Base-by-base conservation (phyloP, 2,888 invertebrate genomes). In the Dryococelus australis region DNA sequence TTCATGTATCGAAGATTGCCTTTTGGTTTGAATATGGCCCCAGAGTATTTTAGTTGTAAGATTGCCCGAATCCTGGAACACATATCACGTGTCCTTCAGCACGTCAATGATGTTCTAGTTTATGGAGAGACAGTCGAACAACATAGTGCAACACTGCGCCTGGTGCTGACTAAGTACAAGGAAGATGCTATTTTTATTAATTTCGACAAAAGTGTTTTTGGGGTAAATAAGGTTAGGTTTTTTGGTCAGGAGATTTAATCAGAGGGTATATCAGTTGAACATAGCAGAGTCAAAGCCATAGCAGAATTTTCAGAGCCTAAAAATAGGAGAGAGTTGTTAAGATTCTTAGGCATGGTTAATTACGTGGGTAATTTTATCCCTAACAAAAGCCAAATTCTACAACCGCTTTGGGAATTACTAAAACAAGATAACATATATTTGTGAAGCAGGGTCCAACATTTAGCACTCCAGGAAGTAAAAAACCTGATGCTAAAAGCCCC, bases 161-260 rank as follows among this genome's bases (percentile, higher is more conserved):
- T 65, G n/a, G 65, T n/a, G n/a, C n/a, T 65, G 65, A 65, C 65
- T 65, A 65, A 65, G 20, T 65, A 65, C 65, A 65, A 65, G 65
- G 65, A 65, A 65, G 65, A 47, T 9, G 47, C 9, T 12, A 47
- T 47, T n/a, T 9, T 12, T 12, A 65, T 65, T 65, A 65, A 65
- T 65, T 12, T 65, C 4, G 65, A 65, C 65, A 65, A 65, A 65
- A 65, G 65, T 65, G 65, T 65, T 65, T 65, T 65, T 20, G 65
- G 65, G 65, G 65, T 65, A 24, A 16, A 65, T 65, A 65, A 13
- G 16, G 65, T 65, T 16, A 65, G 24, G 65, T 65, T 65, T 16
- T 24, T 65, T 8, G 65, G 65, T 47, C 47, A 47, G 65, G 24
- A 12, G 16, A 12, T 65, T 65, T 65, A 8, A 65, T 8, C 65